phyloP scores from a whole-genome alignment of 1,140 invertebrate species.

The Colletes gigas region DNA sequence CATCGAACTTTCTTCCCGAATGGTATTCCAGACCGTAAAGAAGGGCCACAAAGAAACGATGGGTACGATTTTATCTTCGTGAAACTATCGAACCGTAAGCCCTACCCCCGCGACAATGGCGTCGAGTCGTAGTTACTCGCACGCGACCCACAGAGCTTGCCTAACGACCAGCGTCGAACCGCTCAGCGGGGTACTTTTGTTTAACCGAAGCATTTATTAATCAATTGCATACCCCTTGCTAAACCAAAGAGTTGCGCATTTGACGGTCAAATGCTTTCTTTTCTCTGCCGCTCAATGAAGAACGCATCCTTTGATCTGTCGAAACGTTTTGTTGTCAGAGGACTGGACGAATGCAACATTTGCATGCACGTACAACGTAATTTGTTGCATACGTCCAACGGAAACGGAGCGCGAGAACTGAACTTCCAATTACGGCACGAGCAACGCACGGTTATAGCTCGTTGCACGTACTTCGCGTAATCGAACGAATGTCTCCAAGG shows the following conservation, averaged over 20 bases:
- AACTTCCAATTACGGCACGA: slow-evolving; percentile 23
- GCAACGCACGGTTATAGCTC: background rate
- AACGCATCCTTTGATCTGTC: slow-evolving; percentile 39
- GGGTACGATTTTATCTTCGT: slow-evolving; percentile 33
- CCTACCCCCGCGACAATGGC: slow-evolving; percentile 31
- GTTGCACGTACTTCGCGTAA: background rate
- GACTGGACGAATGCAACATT: background rate
- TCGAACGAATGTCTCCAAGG: slow-evolving; percentile 18
- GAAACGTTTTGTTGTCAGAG: slow-evolving; percentile 14
- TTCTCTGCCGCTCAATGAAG: background rate
- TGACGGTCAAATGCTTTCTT: slow-evolving; percentile 38
- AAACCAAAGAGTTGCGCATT: slow-evolving; percentile 36
- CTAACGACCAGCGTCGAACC: slow-evolving; percentile 27
- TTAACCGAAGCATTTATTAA: slow-evolving; percentile 58
- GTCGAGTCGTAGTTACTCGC: slow-evolving; percentile 43
- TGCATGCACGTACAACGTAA: background rate
- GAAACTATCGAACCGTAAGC: slow-evolving; percentile 38
- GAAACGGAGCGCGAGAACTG: background rate
- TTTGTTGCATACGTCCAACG: slow-evolving; percentile 2
- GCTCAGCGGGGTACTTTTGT: slow-evolving; percentile 58
- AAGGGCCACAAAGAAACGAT: slow-evolving; percentile 3
- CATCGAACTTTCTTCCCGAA: background rate
- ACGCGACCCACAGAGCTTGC: slow-evolving; percentile 41
- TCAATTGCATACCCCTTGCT: slow-evolving; percentile 34
- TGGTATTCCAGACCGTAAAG: background rate